These are phyloP conservation scores for Telmatherina bonti DNA, from an alignment of 2,797 vertebrate species.

Conservation along the genomic window DNA sequence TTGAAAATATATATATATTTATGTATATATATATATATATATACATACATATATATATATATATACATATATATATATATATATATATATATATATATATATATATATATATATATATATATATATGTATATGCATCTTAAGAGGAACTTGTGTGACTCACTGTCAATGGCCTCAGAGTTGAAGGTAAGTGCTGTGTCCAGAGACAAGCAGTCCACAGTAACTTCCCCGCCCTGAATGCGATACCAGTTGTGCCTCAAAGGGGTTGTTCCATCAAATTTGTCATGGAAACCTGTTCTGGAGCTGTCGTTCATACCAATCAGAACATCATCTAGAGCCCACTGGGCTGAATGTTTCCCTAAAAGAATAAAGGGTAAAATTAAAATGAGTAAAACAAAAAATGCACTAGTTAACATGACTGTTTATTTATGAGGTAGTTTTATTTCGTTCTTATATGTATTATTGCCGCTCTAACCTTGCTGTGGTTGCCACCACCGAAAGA, in stretches of 20 bases:
- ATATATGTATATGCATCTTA: neutral
- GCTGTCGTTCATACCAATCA: slow-evolving; percentile 99
- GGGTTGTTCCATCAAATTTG: slow-evolving; percentile 92
- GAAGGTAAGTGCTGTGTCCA: slow-evolving; percentile 94
- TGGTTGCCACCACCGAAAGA: slow-evolving; percentile 99
- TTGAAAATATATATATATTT: slow-evolving; percentile 32
- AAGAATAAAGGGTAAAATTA: slow-evolving; percentile 18
- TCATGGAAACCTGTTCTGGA: slow-evolving; percentile 95
- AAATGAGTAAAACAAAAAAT: neutral
- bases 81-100: neutral
- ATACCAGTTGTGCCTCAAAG: slow-evolving; percentile 96
- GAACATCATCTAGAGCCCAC: slow-evolving; percentile 96
- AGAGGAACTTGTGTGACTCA: slow-evolving; percentile 62
- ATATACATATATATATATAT: neutral
- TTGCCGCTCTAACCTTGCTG: slow-evolving; percentile 86
- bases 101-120: no score
- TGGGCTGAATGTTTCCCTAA: slow-evolving; percentile 95
- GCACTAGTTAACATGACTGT: neutral
- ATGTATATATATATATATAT: no score
- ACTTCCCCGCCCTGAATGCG: slow-evolving; percentile 96
- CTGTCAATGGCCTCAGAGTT: slow-evolving; percentile 90
- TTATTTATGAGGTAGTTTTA: neutral
- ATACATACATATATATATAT: neutral
- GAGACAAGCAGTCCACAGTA: slow-evolving; percentile 93
- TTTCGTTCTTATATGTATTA: neutral